phyloP scores from a whole-genome alignment of 2,888 invertebrate species.

The Noctua janthina region DNA sequence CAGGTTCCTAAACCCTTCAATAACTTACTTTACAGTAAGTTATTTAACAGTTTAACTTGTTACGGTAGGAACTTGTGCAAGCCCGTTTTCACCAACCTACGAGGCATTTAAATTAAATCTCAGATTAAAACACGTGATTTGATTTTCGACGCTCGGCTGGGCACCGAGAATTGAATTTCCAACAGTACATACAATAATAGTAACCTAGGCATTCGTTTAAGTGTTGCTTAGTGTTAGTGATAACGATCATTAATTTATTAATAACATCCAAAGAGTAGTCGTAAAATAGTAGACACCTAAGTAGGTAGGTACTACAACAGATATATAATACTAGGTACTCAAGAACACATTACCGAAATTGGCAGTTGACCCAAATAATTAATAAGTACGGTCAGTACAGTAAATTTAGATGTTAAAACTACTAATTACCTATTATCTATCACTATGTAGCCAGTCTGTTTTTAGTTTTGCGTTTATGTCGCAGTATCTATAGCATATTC shows the following conservation, averaged over 20 bases:
- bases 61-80: background rate
- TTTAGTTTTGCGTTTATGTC: too few relatives aligned
- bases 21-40: too few relatives aligned
- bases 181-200: background rate
- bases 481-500: too few relatives aligned
- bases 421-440: too few relatives aligned
- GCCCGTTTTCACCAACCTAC: background rate
- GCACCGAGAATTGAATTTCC: background rate
- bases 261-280: background rate
- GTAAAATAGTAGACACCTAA: background rate
- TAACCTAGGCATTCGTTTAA: background rate
- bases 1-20: background rate
- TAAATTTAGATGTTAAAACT: background rate
- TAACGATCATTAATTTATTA: background rate
- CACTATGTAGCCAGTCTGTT: too few relatives aligned
- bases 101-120: background rate
- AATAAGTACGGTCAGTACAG: background rate
- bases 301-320: too few relatives aligned
- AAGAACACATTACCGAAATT: conserved; percentile 35
- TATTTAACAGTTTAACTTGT: too few relatives aligned
- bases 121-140: background rate
- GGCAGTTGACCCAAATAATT: conserved; percentile 32
- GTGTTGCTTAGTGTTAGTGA: background rate
- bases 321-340: background rate
- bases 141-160: background rate